These are phyloP conservation scores for Machaerirhynchus nigripectus DNA, from an alignment of 2,113 vertebrate genomes.

Conservation along the genomic window DNA sequence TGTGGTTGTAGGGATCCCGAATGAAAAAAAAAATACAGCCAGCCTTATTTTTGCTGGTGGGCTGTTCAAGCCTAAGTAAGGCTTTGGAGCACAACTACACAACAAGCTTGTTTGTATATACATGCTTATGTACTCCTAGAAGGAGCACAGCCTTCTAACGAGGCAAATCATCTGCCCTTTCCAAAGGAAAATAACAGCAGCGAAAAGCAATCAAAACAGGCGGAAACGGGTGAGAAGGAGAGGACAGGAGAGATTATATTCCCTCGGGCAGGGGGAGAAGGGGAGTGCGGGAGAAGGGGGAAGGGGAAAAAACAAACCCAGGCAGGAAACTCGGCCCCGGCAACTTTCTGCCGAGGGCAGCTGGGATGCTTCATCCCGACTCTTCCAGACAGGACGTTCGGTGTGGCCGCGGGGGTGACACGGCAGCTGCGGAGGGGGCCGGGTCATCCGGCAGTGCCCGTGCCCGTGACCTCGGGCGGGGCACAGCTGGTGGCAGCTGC, in stretches of 20 bases:
- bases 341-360: constrained; percentile 74
- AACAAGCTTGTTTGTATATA: background rate
- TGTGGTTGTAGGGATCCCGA: background rate
- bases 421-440: constrained; percentile 75
- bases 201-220: background rate
- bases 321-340: constrained; percentile 31
- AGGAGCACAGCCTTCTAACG: background rate
- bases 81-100: background rate
- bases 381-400: constrained; percentile 69
- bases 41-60: background rate
- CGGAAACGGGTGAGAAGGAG: accelerated
- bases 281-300: accelerated
- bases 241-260: background rate
- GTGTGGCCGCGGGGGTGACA: constrained; percentile 76
- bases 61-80: background rate
- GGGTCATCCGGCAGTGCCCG: constrained; percentile 66
- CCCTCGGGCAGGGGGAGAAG: background rate
- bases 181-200: background rate
- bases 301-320: background rate
- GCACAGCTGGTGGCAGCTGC: constrained; percentile 92
- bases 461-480: constrained; percentile 88
- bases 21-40: background rate
- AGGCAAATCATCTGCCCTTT: background rate
- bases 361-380: constrained; percentile 69
- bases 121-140: background rate